Base-by-base conservation (phyloP, 2,888 invertebrate species). In the Cryptops parisi region DNA sequence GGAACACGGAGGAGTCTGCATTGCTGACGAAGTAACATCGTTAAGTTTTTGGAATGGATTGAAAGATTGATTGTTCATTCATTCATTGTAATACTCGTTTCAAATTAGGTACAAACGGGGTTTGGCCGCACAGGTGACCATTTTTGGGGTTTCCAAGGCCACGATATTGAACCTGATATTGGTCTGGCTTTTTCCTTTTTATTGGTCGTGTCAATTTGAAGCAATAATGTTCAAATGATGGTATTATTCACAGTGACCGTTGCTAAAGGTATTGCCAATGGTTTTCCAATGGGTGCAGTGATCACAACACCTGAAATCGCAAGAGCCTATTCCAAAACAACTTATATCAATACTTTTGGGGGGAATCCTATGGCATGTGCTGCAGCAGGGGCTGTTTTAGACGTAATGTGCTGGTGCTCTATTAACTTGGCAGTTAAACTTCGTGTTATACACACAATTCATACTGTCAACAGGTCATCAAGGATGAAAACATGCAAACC, bases 61-160 rank as follows among this genome's bases (percentile, higher is more conserved):
- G 15, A 33, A 33, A 33, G 38, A 12, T 33, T 12, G 9, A 15
- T 50, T 4, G n/a, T 9, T 51, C 19, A 51, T 21, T 19, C 15
- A 12, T 33, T n/a, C n/a, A n/a, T n/a, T n/a, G n/a, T n/a, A n/a
- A n/a, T 21, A 45, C 23, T 44, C 17, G 17, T 33, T 24, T 48
- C 44, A 24, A 43, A 44, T 53, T 60, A 82, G 82, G 89, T 96
- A 0, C 97, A 97, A 74, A 89, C 93, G 1, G 97, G 97, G 2
- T 94, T 98, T 65, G 97, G 91, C 0, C 76, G 97, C 55, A 87
- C 90, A 0, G 97, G 97, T 0, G 85, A 87, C 47, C 78, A 86
- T 63, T 97, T 82, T 71, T 97, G 97, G 97, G 93, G 93, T n/a
- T 97, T 96, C 66, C 78, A 96, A 69, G 74, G 75, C 17, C 93